A percentile compares a stretch with the other conserved stretches of the same genome.
These are phyloP conservation scores for Geotrupes spiniger DNA, from an alignment of 2,888 invertebrate genomes.

Conservation along the genomic window DNA sequence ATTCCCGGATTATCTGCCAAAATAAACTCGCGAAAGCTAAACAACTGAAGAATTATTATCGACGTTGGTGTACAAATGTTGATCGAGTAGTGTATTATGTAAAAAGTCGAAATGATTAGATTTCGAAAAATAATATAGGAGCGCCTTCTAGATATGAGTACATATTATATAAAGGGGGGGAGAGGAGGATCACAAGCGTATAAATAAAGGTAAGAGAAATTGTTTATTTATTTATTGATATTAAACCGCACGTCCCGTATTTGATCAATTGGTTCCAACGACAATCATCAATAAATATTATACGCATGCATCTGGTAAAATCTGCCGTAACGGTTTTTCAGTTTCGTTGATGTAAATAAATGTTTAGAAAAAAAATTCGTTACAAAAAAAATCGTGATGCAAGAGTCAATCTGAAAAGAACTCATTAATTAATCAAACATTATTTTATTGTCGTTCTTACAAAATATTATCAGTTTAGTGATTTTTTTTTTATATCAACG, in stretches of 20 bases:
- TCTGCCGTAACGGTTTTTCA: too few species aligned
- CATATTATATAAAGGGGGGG: neutral
- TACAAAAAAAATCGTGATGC: too few species aligned
- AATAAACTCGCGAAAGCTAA: slow-evolving; percentile 19
- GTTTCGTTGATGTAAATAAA: too few species aligned
- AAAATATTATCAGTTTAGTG: too few species aligned
- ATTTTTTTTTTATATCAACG: too few species aligned
- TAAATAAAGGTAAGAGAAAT: slow-evolving; percentile 1
- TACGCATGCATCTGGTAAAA: too few species aligned
- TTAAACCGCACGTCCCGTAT: too few species aligned
- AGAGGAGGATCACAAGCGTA: neutral
- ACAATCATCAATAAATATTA: slow-evolving; percentile 2
- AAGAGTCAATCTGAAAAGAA: too few species aligned
- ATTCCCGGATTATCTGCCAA: slow-evolving; percentile 15
- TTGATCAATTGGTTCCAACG: neutral
- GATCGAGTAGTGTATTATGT: neutral
- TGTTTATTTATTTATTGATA: neutral
- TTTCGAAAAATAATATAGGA: slow-evolving; percentile 5
- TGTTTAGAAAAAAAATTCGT: too few species aligned
- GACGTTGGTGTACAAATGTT: slow-evolving; percentile 7
- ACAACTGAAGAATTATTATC: slow-evolving; percentile 1
- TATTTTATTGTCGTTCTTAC: too few species aligned
- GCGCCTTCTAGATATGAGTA: neutral
- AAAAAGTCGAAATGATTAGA: neutral
- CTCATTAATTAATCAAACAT: too few species aligned